These are phyloP conservation scores for Muricea muricata DNA, from an alignment of 92 coral and sea anemone species.

Conservation along the genomic window DNA sequence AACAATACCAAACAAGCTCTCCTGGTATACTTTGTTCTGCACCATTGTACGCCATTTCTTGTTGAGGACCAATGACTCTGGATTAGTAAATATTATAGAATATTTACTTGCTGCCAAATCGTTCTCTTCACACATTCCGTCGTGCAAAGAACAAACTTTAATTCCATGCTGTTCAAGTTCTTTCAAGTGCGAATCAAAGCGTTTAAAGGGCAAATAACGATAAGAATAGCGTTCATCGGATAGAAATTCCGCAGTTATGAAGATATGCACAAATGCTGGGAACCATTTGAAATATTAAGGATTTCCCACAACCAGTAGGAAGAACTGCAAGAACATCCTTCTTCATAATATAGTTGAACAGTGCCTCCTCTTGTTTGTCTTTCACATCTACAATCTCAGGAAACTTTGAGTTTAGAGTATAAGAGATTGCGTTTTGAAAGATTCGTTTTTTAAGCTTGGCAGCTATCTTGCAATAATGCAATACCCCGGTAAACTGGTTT, in stretches of 20 bases:
- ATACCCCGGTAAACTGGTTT: too few relatives aligned
- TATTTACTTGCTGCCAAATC: not conserved
- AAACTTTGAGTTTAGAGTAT: too few relatives aligned
- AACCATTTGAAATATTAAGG: not conserved
- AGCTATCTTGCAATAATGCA: too few relatives aligned
- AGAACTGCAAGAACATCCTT: not conserved
- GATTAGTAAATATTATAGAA: not conserved
- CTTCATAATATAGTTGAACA: not conserved
- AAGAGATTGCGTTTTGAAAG: too few relatives aligned
- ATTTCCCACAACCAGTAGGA: slow-evolving; percentile 23
- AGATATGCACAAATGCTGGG: not conserved
- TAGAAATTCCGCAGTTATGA: not conserved
- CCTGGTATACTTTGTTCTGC: not conserved
- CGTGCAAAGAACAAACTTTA: not conserved
- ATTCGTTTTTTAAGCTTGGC: too few relatives aligned
- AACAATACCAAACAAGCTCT: slow-evolving; percentile 6
- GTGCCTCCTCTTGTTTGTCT: not conserved
- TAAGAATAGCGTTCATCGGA: not conserved
- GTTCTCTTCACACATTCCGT: not conserved
- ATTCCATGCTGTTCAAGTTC: not conserved
- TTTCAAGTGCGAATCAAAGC: slow-evolving; percentile 2
- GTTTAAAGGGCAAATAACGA: slow-evolving; percentile 18
- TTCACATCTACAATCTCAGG: not conserved
- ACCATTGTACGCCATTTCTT: not conserved
- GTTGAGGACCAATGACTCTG: not conserved